Evolutionary conservation across 1,140 invertebrate species (phyloP), one percentile per base, ranked within the genome.

Genomic region (Nephila pilipes): DNA sequence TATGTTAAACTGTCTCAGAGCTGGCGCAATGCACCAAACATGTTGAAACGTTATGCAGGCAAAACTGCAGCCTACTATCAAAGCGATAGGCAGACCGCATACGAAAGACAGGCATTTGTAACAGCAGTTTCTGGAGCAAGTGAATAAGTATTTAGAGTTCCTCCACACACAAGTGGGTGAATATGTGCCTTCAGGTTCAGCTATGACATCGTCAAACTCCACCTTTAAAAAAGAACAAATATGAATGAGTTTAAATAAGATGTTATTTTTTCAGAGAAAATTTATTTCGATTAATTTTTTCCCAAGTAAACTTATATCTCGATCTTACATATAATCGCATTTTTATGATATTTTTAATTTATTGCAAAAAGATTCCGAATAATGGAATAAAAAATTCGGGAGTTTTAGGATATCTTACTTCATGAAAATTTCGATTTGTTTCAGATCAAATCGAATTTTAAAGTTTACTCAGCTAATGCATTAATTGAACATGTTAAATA

Each of bases 41-140:
- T 97, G 97, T 97, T 97, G 95, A 95, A 97, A 98, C 2, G 97
- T 97, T 4, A 97, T 95, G 94, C 97, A 97, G 20, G 97, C 97
- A 94, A 98, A 98, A 18, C 96, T 96, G 93, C 97, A 97, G 1
- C 97, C 97, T 80, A 97, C 96, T 93, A 96, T 95, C 85, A 97
- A 96, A 0, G 97, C 97, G 79, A 97, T 96, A 55, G 97, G 95
- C 1, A 97, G 97, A 0, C 97, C 97, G 16, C 97, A 95, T 16
- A 98, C 92, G 18, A 97, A 96, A 0, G 97, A 97, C 16, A 97
- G 95, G 46, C 97, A 94, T 1, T 96, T 96, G 96, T 98, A 98
- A 95, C 97, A 97, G 94, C 96, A 96, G 94, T 97, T 96, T 85
- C 97, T 96, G 5, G 97, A 97, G 69, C 96, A 95, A 55, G 96